These are phyloP conservation scores for Chunga burmeisteri DNA, from an alignment of 2,113 vertebrate species.

Conservation along the genomic window DNA sequence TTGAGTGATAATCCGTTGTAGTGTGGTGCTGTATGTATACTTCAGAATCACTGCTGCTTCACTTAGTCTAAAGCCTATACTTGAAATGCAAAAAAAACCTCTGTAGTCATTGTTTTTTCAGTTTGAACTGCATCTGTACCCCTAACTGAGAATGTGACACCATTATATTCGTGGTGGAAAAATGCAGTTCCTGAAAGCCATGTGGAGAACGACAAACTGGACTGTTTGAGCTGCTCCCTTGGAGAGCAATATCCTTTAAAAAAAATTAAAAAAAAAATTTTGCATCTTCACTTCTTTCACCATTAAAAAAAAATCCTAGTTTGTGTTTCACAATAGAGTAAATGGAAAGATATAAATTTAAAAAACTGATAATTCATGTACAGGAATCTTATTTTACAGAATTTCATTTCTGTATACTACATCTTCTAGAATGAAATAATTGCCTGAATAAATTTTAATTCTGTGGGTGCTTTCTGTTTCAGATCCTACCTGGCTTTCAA, in stretches of 20 bases:
- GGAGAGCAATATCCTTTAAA: background rate
- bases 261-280: background rate
- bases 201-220: background rate
- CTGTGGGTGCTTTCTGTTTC: conserved; percentile 19
- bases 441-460: background rate
- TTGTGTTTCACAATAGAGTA: background rate
- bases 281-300: background rate
- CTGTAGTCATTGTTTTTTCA: background rate
- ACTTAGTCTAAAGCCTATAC: background rate
- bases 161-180: background rate
- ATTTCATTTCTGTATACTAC: background rate
- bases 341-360: background rate
- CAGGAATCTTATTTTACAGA: background rate
- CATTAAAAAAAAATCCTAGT: background rate
- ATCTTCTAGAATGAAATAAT: background rate
- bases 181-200: background rate
- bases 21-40: background rate
- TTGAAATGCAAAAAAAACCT: background rate
- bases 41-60: background rate
- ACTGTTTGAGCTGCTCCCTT: background rate
- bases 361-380: background rate
- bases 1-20: background rate
- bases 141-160: background rate
- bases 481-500: conserved; percentile 97
- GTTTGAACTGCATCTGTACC: background rate